These are phyloP conservation scores for Phymastichus coffea DNA, from an alignment of 1,140 invertebrate species.

Conservation along the genomic window DNA sequence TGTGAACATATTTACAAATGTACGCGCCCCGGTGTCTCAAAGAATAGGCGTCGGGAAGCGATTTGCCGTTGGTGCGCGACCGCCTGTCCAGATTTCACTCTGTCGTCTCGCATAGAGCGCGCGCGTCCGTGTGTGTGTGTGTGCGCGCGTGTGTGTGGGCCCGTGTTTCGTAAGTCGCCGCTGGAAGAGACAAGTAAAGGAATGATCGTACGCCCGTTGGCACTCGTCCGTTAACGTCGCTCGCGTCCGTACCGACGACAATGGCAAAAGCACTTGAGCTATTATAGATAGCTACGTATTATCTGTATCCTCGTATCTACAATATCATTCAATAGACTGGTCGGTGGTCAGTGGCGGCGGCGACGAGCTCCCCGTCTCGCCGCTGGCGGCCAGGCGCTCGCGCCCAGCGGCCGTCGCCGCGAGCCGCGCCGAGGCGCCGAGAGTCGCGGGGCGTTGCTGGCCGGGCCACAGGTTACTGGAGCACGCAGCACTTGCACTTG, in stretches of 20 bases:
- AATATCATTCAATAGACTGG: conserved; percentile 49
- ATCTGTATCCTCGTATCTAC: conserved; percentile 49
- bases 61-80: too few species aligned
- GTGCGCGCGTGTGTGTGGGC: background rate
- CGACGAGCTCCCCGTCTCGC: background rate
- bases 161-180: background rate
- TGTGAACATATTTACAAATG: too few species aligned
- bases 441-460: background rate
- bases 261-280: conserved; percentile 57
- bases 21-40: too few species aligned
- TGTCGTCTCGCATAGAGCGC: too few species aligned
- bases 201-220: background rate
- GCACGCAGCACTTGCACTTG: conserved; percentile 86
- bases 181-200: conserved; percentile 8
- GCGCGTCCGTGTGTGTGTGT: background rate
- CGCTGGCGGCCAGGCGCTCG: background rate
- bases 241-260: conserved; percentile 34
- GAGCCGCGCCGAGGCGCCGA: background rate
- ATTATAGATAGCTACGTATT: conserved; percentile 50
- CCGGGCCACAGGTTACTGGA: conserved; percentile 67
- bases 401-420: background rate
- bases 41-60: too few species aligned
- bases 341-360: background rate
- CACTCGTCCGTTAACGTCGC: conserved; percentile 2
- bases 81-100: too few species aligned